Conservation (phyloP, 1,140 invertebrate genomes). For the Drosophila pandora region DNA sequence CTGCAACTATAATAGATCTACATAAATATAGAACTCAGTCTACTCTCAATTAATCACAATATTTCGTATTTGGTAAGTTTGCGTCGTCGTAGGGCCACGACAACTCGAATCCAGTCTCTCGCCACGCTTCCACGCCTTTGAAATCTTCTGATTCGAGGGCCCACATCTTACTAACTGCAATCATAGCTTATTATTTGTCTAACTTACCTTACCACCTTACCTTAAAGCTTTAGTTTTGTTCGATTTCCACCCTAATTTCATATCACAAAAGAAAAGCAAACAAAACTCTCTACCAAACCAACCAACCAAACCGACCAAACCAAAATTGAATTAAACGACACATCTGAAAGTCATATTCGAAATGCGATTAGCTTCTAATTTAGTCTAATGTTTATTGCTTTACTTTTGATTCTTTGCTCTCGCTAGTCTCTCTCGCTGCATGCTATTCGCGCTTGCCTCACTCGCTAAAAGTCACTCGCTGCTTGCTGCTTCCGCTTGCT, state of each 20-base stretch:
- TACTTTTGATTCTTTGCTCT: conserved; percentile 68
- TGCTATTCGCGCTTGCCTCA: conserved; percentile 24
- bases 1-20: conserved; percentile 47
- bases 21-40: conserved; percentile 33
- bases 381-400: conserved; percentile 59
- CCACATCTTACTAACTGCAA: conserved; percentile 37
- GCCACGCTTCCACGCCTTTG: conserved; percentile 22
- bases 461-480: conserved; percentile 1
- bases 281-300: background rate
- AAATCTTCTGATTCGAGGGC: conserved; percentile 1
- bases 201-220: conserved; percentile 30
- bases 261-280: conserved; percentile 28
- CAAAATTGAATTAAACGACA: conserved; percentile 15
- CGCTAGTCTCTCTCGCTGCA: conserved; percentile 49
- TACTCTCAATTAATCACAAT: conserved; percentile 52
- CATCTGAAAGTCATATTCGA: conserved; percentile 49
- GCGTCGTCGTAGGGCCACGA: conserved; percentile 40
- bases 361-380: conserved; percentile 42
- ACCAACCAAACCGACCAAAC: conserved; percentile 4
- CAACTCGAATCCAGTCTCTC: conserved; percentile 36
- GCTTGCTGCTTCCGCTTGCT: conserved; percentile 15
- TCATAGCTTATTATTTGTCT: conserved; percentile 27
- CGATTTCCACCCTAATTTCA: conserved; percentile 21
- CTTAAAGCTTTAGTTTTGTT: conserved; percentile 33
- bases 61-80: conserved; percentile 71